These are phyloP conservation scores for Sarcophilus harrisii DNA, from an alignment of 2,797 vertebrate genomes.

Conservation along the genomic window DNA sequence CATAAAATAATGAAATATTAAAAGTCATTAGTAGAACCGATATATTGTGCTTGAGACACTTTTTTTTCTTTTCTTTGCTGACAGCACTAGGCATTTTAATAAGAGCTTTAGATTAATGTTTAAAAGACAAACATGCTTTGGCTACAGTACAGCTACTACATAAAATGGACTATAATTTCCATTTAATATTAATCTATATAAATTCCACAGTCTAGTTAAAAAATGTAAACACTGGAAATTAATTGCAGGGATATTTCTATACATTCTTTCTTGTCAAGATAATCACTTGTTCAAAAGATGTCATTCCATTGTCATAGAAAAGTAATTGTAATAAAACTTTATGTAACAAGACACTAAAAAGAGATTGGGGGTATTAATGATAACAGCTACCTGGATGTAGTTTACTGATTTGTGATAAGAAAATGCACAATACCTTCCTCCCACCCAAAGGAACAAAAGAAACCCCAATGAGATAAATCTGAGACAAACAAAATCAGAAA, in stretches of 20 bases:
- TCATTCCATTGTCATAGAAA: constrained; percentile 74
- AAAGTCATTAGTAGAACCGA: constrained; percentile 73
- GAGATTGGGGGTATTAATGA: constrained; percentile 17
- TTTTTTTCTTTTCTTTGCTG: constrained; percentile 68
- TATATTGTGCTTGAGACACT: constrained; percentile 78
- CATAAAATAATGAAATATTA: constrained; percentile 63
- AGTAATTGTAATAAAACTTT: constrained; percentile 69
- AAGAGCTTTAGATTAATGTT: constrained; percentile 80
- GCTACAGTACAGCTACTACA: constrained; percentile 81
- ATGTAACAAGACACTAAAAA: constrained; percentile 66
- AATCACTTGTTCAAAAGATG: constrained; percentile 78
- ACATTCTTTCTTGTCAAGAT: constrained; percentile 90
- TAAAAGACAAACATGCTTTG: constrained; percentile 80
- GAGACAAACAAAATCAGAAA: constrained; percentile 77
- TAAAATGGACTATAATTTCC: constrained; percentile 82
- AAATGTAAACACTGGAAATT: constrained; percentile 91
- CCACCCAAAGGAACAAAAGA: constrained; percentile 54
- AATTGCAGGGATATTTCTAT: constrained; percentile 86
- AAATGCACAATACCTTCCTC: constrained; percentile 65
- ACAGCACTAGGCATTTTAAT: constrained; percentile 76
- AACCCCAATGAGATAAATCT: constrained; percentile 76
- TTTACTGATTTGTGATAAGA: constrained; percentile 60
- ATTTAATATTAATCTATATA: constrained; percentile 83
- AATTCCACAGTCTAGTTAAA: constrained; percentile 88
- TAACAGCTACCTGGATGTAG: constrained; percentile 46